Evolutionary conservation across 2,113 vertebrate genomes (phyloP).

Genomic region (Campylomormyrus numenius): DNA sequence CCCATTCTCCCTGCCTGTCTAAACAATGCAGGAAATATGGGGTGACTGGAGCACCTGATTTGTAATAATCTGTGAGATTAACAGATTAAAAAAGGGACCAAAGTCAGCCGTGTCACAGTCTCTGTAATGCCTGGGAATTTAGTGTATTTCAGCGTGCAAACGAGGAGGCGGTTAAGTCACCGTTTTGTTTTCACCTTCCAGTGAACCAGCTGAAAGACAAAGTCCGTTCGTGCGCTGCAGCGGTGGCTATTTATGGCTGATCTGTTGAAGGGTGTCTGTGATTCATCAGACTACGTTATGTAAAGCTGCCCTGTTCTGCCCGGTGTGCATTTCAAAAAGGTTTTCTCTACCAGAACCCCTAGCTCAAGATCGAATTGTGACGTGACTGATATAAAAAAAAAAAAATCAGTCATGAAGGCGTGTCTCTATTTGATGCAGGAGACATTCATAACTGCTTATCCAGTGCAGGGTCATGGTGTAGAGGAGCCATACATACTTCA

Average conservation of each 20-base stretch:
- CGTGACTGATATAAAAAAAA: not conserved
- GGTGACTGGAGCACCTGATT: not conserved
- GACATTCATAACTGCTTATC: not conserved
- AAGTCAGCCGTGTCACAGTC: not conserved
- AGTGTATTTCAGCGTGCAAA: not conserved
- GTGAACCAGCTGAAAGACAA: not conserved
- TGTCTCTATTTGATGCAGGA: not conserved
- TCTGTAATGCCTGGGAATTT: not conserved
- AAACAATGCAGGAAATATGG: not conserved
- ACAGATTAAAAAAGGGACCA: not conserved
- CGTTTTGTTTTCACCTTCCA: not conserved
- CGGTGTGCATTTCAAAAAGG: constrained; percentile 7
- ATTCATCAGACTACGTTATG: constrained; percentile 10
- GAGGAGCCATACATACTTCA: not conserved
- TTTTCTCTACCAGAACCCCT: not conserved
- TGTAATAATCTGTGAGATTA: not conserved
- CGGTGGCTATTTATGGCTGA: constrained; percentile 11
- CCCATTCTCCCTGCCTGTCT: not conserved
- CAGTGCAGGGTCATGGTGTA: not conserved
- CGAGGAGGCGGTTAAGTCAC: not conserved
- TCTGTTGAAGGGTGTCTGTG: constrained; percentile 9
- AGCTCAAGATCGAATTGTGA: not conserved
- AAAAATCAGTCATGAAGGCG: not conserved
- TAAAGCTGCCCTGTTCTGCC: constrained; percentile 7
- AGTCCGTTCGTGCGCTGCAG: not conserved